Percentiles rank a stretch among this genome's conserved stretches.
These are phyloP conservation scores for Bombycilla garrulus DNA, from an alignment of 2,113 vertebrate species.

Conservation along the genomic window DNA sequence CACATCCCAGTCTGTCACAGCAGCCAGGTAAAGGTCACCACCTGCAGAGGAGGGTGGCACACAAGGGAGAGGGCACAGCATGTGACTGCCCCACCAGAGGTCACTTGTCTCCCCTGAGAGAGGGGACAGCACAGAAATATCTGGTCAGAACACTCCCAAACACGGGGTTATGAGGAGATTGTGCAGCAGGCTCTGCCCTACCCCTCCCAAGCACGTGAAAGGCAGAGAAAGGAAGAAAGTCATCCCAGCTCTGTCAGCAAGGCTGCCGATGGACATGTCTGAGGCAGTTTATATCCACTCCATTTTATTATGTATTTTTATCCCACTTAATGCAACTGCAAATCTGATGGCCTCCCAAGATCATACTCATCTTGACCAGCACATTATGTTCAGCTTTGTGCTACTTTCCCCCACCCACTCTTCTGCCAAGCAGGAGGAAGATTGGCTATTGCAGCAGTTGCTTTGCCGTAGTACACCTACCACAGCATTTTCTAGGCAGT, in stretches of 20 bases:
- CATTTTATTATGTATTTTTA: not conserved
- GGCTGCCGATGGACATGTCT: rapidly evolving
- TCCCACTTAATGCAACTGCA: not conserved
- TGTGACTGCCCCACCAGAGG: not conserved
- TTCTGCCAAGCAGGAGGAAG: not conserved
- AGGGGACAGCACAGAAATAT: not conserved
- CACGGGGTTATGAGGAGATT: not conserved
- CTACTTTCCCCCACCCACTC: not conserved
- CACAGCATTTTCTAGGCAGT: not conserved
- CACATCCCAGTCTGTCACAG: not conserved
- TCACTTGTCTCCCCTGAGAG: not conserved
- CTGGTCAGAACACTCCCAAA: not conserved
- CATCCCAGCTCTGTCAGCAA: not conserved
- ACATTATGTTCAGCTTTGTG: not conserved
- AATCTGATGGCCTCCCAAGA: not conserved
- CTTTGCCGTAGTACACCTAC: not conserved
- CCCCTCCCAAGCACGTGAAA: not conserved
- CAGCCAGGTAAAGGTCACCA: not conserved
- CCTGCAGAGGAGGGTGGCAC: not conserved
- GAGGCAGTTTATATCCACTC: not conserved
- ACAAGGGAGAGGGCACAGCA: not conserved
- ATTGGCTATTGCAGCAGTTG: not conserved
- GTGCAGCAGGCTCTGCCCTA: not conserved
- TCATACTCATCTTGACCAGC: not conserved
- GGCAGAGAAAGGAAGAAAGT: not conserved